These are phyloP conservation scores for Junonia oenone DNA, from an alignment of 2,888 invertebrate species.

Conservation along the genomic window DNA sequence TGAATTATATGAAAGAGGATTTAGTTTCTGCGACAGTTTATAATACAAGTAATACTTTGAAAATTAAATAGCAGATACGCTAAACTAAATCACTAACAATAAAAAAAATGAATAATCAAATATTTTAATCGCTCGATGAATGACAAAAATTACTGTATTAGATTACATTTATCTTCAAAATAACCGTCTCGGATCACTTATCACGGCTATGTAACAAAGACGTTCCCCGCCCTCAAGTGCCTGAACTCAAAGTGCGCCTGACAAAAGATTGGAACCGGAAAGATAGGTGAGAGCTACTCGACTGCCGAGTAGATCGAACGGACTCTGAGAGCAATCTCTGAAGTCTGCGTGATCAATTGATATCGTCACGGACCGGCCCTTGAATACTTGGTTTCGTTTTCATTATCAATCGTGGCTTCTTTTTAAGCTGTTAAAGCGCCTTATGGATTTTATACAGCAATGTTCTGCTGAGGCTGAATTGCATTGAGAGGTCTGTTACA, in stretches of 20 bases:
- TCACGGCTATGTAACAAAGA: constrained; percentile 71
- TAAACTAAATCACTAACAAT: too few relatives aligned
- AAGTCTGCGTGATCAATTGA: constrained; percentile 73
- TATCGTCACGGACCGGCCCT: constrained; percentile 54
- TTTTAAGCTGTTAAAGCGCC: constrained; percentile 30
- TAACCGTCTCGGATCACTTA: constrained; percentile 43
- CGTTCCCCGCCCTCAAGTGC: constrained; percentile 58
- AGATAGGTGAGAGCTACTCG: constrained; percentile 64
- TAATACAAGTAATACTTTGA: too few relatives aligned
- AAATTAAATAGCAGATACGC: background rate
- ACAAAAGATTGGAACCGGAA: constrained; percentile 76
- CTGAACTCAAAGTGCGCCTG: constrained; percentile 53
- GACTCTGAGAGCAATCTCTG: constrained; percentile 47
- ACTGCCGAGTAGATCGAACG: constrained; percentile 58
- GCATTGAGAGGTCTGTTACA: background rate
- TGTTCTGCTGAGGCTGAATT: background rate
- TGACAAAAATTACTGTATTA: constrained; percentile 16
- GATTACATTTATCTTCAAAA: constrained; percentile 26
- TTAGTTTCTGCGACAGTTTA: too few relatives aligned
- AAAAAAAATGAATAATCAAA: background rate
- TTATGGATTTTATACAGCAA: constrained; percentile 15
- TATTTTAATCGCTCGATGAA: background rate
- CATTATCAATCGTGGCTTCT: constrained; percentile 35
- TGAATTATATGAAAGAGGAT: too few relatives aligned
- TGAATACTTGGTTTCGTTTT: constrained; percentile 44